Conservation (phyloP, 1,140 invertebrate species). For the Diachasma alloeum region DNA sequence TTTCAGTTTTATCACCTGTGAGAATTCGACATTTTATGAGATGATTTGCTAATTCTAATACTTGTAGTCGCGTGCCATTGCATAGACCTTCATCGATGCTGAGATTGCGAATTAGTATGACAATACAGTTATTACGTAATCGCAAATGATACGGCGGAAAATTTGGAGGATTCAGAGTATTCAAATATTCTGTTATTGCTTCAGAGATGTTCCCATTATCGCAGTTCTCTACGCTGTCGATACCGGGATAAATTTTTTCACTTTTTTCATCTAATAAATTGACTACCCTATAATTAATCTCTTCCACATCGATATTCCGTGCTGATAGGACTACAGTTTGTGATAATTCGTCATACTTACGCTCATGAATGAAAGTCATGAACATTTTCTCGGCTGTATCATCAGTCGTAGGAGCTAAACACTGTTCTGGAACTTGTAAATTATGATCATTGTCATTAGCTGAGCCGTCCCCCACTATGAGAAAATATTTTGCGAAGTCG, state of each 20-base stretch:
- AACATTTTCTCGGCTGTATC: slow-evolving; percentile 8
- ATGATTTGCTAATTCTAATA: slow-evolving; percentile 29
- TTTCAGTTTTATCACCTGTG: slow-evolving; percentile 28
- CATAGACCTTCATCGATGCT: slow-evolving; percentile 10
- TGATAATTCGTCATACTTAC: background rate
- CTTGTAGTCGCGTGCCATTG: slow-evolving; percentile 30
- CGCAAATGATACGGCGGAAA: slow-evolving; percentile 3
- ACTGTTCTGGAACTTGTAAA: slow-evolving; percentile 16
- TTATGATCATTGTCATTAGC: slow-evolving; percentile 13
- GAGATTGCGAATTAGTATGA: no score
- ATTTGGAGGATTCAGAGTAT: slow-evolving; percentile 31
- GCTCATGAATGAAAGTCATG: background rate
- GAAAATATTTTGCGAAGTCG: slow-evolving; percentile 22
- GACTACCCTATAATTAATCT: slow-evolving; percentile 36
- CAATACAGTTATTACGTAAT: background rate
- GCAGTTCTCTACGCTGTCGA: slow-evolving; percentile 15
- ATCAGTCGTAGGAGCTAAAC: background rate
- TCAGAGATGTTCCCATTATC: slow-evolving; percentile 11
- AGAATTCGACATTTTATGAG: slow-evolving; percentile 37
- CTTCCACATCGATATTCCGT: slow-evolving; percentile 30
- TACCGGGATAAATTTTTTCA: slow-evolving; percentile 16
- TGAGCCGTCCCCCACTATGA: slow-evolving; percentile 27
- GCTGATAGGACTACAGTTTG: slow-evolving; percentile 29
- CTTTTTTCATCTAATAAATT: slow-evolving; percentile 15
- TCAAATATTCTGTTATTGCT: slow-evolving; percentile 34